Base-by-base conservation (phyloP, 2,113 vertebrate species). In the Xenopus laevis region DNA sequence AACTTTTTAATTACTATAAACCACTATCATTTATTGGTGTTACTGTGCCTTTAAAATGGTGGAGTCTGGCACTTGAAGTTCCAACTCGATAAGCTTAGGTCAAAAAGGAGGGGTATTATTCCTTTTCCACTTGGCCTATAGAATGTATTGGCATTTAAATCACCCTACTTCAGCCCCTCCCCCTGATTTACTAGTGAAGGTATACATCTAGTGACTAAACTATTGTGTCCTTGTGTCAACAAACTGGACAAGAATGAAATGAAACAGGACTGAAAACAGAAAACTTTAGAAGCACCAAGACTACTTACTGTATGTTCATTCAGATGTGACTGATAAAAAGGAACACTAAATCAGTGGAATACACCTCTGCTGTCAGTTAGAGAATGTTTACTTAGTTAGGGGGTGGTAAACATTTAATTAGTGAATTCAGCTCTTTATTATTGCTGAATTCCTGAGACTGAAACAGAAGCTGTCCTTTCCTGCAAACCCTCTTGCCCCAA, bases 381-480 rank as follows among this genome's bases (percentile, higher is more conserved):
- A 27, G 64, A 64, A 21, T 66, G 63, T 65, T 86, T 84, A 78
- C 78, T 83, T 75, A 78, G 74, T 60, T 50, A 23, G 65, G 50
- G 27, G 55, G 50, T 27, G 72, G 44, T 30, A 72, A 61, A 58
- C 66, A 68, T 68, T 13, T 23, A 60, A 79, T 58, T 55, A 68
- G 47, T 57, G 68, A 75, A 84, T 80, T 45, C 67, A 9, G 71
- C 72, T 81, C 79, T 78, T 78, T 0, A 0, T 78, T 72, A 58
- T 65, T 71, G 62, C 66, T 52, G 33, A 68, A 81, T 73, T 20
- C 0, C 0, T 10, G 62, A 71, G 66, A 80, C 50, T 20, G 47
- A 15, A 27, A 57, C 74, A 3, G 52, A 9, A 11, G 27, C 46
- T 33, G 16, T 66, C 13, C n/a, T 33, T 12, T 50, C 15, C 65